Percentiles rank a stretch among this genome's conserved stretches.
Evolutionary conservation across 2,888 invertebrate species (phyloP).

Genomic region (Nomada ferruginata): DNA sequence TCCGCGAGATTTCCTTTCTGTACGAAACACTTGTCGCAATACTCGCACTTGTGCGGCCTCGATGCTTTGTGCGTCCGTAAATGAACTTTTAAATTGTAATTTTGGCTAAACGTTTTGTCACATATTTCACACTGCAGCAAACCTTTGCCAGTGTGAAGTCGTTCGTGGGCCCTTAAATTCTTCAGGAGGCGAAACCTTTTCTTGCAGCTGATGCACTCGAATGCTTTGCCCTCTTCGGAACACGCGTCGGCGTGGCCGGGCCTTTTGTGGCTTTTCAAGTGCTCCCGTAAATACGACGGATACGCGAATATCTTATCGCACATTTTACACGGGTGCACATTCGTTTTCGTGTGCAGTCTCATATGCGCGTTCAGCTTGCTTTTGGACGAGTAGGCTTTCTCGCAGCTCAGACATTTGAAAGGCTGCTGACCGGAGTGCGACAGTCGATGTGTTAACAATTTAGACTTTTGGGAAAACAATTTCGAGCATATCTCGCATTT

Average conservation of each 20-base stretch:
- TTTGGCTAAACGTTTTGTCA: constrained; percentile 82
- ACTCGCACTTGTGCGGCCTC: constrained; percentile 80
- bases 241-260: constrained; percentile 30
- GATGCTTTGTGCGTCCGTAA: constrained; percentile 78
- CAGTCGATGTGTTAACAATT: constrained; percentile 76
- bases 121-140: constrained; percentile 81
- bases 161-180: constrained; percentile 78
- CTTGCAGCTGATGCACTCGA: constrained; percentile 77
- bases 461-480: constrained; percentile 78
- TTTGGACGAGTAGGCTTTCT: constrained; percentile 80
- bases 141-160: constrained; percentile 78
- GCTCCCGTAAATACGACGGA: constrained; percentile 82
- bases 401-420: constrained; percentile 78
- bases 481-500: constrained; percentile 77
- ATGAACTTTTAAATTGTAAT: constrained; percentile 81
- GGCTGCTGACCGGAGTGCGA: constrained; percentile 78
- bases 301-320: constrained; percentile 83
- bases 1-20: constrained; percentile 81
- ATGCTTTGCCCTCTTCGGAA: constrained; percentile 58
- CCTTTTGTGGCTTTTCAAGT: constrained; percentile 78
- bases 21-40: constrained; percentile 79
- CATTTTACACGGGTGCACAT: constrained; percentile 80
- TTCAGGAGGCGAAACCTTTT: constrained; percentile 79
- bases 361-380: constrained; percentile 82
- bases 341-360: constrained; percentile 79